Base-by-base conservation (phyloP, 2,797 vertebrate species). In the Bovichtus diacanthus region DNA sequence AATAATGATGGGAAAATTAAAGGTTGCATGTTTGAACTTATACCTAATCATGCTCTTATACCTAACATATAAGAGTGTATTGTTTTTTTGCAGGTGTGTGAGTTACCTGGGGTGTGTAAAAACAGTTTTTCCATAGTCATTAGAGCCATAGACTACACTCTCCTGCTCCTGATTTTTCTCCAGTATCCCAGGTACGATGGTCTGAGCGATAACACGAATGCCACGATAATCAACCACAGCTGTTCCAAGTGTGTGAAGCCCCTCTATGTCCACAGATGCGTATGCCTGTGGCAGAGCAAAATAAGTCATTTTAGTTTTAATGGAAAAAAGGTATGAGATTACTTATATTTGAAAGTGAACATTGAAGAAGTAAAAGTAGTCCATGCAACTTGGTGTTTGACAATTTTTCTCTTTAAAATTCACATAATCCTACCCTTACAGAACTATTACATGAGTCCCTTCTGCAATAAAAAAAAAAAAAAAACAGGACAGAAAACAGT, bases 191-290 rank as follows among this genome's bases (percentile, higher is more conserved):
- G 98, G 97, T 83, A 99, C 95, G 56, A 99, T 96, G 0, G 97
- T 97, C 90, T 98, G 97, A 49, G 97, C 97, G 0, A 97, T 97
- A 74, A 99, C 96, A 0, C 98, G 96, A 87, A 98, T 95, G 1
- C 98, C 97, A 0, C 97, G 95, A 83, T 99, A 99, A 87, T 99
- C 98, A 53, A 99, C 96, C 81, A 99, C 96, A 2, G 96, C 96
- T 0, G 97, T 97, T 31, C 97, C 97, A 36, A 99, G 93, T 0
- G 96, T 96, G 88, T 98, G 95, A 46, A 99, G 94, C 38, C 96
- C 97, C 44, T 98, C 96, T 29, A 95, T 92, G 31, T 99, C 97
- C 23, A 98, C 95, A 0, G 96, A 94, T 0, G 96, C 93, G 63
- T 98, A 98, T 0, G 97, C 97, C 93, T 96, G 94, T 51, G 70